Evolutionary conservation across 2,797 vertebrate genomes (phyloP).

Genomic region (Tympanoctomys barrerae): DNA sequence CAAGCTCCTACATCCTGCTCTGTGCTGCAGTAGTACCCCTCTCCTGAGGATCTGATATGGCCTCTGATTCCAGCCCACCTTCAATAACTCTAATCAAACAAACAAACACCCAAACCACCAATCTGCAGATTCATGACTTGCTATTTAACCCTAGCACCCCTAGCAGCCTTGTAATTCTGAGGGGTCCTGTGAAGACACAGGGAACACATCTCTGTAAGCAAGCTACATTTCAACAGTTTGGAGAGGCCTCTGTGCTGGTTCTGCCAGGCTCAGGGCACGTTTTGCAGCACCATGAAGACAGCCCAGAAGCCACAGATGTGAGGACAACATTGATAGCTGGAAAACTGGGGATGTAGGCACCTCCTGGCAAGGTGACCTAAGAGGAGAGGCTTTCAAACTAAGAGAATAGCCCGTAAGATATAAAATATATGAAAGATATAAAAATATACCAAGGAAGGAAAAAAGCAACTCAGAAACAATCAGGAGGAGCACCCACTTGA

Average conservation of each 20-base stretch:
- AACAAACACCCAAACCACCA: background rate
- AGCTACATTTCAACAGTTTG: background rate
- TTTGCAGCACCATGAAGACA: background rate
- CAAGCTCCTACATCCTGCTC: background rate
- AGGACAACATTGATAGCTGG: background rate
- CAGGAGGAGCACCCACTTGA: background rate
- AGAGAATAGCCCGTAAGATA: too few species aligned
- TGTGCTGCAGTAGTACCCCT: background rate
- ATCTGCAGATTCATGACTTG: background rate
- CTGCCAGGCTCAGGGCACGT: too few species aligned
- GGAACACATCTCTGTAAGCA: background rate
- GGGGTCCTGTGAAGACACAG: background rate
- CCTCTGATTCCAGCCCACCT: background rate
- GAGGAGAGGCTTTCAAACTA: background rate
- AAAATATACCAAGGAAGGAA: background rate
- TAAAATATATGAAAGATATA: background rate
- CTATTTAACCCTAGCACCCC: background rate
- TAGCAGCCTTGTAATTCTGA: background rate
- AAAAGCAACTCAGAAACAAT: background rate
- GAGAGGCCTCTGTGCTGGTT: background rate
- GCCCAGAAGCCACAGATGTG: background rate
- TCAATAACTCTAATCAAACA: background rate
- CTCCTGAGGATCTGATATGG: background rate
- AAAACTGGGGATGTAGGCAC: background rate
- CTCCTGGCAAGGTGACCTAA: background rate